Percentiles rank a stretch among this genome's conserved stretches.
Evolutionary conservation across 2,113 vertebrate species (phyloP).

Genomic region (Xiphorhynchus elegans): DNA sequence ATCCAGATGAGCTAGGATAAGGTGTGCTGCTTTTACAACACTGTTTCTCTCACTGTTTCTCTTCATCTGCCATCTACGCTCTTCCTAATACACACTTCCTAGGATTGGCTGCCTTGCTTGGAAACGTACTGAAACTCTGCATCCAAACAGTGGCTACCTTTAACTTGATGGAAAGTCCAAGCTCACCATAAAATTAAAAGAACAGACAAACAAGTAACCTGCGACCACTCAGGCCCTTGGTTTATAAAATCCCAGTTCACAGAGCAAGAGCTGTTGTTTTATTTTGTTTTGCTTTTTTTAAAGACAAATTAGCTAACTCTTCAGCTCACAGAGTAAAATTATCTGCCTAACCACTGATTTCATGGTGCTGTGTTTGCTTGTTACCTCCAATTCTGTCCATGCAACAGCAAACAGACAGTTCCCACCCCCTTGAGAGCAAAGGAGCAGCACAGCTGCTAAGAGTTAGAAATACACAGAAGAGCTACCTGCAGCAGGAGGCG

Average conservation of each 20-base stretch:
- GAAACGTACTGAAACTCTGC: not conserved
- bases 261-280: not conserved
- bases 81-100: not conserved
- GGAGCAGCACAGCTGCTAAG: not conserved
- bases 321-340: not conserved
- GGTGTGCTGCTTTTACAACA: not conserved
- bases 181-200: not conserved
- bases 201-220: not conserved
- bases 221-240: not conserved
- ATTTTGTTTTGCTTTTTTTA: not conserved
- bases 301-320: not conserved
- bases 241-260: not conserved
- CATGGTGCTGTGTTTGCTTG: not conserved
- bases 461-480: constrained; percentile 11
- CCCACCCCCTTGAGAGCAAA: not conserved
- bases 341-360: not conserved
- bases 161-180: not conserved
- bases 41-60: not conserved
- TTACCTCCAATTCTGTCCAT: not conserved
- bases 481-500: constrained; percentile 92
- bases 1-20: not conserved
- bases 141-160: not conserved
- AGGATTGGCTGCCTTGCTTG: not conserved
- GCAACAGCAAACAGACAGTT: not conserved
- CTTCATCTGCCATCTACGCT: not conserved